Conservation (phyloP, 2,888 invertebrate species). For the Polydrusus pterygomalis region DNA sequence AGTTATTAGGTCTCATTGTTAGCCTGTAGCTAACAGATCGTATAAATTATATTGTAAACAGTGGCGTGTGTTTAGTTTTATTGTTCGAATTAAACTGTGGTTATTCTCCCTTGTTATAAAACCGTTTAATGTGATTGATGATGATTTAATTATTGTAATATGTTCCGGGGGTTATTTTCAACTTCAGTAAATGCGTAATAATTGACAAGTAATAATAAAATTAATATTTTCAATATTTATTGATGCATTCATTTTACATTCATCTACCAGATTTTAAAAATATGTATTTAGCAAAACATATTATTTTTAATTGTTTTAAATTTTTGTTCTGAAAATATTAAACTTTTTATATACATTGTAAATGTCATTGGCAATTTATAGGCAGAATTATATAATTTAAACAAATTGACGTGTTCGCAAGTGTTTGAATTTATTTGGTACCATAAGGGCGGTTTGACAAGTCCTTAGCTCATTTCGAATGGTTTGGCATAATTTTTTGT, state of each 20-base stretch:
- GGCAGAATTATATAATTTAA: no score
- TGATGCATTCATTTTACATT: not conserved
- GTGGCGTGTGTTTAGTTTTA: slow-evolving; percentile 70
- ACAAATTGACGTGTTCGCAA: no score
- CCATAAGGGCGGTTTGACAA: no score
- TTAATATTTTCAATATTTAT: slow-evolving; percentile 1
- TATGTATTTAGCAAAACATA: no score
- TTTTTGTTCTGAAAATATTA: no score
- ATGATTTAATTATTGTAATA: slow-evolving; percentile 54
- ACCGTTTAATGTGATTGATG: slow-evolving; percentile 53
- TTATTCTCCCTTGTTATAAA: slow-evolving; percentile 61
- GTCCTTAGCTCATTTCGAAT: no score
- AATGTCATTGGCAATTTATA: no score
- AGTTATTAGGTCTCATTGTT: slow-evolving; percentile 72
- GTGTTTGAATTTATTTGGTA: no score
- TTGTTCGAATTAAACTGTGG: slow-evolving; percentile 68
- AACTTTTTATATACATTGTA: no score
- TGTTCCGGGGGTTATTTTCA: slow-evolving; percentile 28
- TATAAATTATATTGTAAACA: slow-evolving; percentile 73
- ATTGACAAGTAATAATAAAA: slow-evolving; percentile 13
- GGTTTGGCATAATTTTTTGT: no score
- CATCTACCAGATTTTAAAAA: no score
- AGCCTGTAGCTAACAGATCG: slow-evolving; percentile 72
- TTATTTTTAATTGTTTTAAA: no score
- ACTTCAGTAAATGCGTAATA: slow-evolving; percentile 19